phyloP scores from a whole-genome alignment of 2,113 vertebrate species.

The Zonotrichia leucophrys region DNA sequence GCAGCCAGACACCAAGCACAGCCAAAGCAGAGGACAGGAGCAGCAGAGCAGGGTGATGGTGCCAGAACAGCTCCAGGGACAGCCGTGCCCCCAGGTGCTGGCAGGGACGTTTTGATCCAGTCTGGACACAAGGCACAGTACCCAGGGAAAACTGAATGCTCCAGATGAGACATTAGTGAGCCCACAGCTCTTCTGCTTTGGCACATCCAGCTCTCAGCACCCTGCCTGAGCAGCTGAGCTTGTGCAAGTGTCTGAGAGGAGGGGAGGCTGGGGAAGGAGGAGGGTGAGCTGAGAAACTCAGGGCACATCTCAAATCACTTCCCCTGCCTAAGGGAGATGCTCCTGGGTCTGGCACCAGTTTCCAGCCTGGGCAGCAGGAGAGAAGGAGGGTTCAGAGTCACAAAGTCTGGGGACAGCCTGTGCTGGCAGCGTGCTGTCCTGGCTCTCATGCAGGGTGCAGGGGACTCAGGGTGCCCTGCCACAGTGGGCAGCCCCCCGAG shows the following conservation, averaged over 20 bases:
- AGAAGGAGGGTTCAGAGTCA: not conserved
- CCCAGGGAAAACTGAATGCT: not conserved
- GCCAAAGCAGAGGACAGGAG: not conserved
- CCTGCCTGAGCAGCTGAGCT: not conserved
- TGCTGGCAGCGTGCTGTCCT: fast-evolving
- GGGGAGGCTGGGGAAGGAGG: not conserved
- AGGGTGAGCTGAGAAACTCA: not conserved
- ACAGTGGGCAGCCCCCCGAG: not conserved
- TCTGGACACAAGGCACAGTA: not conserved
- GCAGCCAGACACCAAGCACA: not conserved
- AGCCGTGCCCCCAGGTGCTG: not conserved
- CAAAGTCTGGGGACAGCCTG: not conserved
- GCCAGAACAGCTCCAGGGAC: not conserved
- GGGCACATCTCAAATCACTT: not conserved
- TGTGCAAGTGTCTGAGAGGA: not conserved
- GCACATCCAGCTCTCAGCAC: not conserved
- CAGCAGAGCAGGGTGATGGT: not conserved
- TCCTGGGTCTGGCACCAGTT: not conserved
- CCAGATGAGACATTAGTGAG: fast-evolving
- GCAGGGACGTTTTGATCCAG: not conserved
- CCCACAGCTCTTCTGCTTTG: not conserved
- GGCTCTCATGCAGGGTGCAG: not conserved
- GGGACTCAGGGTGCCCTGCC: not conserved
- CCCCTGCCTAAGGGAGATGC: not conserved
- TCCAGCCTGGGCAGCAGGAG: fast-evolving